These are phyloP conservation scores for Drosophila subsilvestris DNA, from an alignment of 2,888 invertebrate species.

Conservation along the genomic window DNA sequence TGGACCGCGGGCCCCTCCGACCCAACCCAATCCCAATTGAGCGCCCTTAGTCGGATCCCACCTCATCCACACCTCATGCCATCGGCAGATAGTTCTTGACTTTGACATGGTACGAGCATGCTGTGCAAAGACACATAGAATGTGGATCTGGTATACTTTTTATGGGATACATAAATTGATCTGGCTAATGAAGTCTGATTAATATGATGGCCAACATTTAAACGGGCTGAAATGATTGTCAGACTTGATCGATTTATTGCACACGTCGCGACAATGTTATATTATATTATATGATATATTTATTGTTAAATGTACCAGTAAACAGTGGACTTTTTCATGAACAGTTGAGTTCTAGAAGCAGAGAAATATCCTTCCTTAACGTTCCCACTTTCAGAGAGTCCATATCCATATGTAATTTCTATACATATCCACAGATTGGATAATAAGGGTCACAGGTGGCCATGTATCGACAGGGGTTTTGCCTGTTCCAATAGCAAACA, in stretches of 20 bases:
- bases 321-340: no score
- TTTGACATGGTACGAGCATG: constrained; percentile 51
- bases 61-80: constrained; percentile 4
- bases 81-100: constrained; percentile 58
- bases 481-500: background rate
- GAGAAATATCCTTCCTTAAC: no score
- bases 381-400: no score
- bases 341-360: no score
- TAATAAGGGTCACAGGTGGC: background rate
- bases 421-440: background rate
- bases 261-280: constrained; percentile 59
- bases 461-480: background rate
- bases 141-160: constrained; percentile 35
- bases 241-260: constrained; percentile 67
- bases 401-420: no score
- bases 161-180: constrained; percentile 48
- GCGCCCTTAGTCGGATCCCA: constrained; percentile 12
- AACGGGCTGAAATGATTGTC: constrained; percentile 44
- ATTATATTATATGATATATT: background rate
- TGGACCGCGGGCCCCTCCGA: constrained; percentile 15
- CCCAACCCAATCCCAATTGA: background rate
- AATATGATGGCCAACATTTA: constrained; percentile 31
- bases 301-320: no score
- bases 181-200: constrained; percentile 40
- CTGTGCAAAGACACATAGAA: constrained; percentile 28